These are phyloP conservation scores for Alsophila aescularia DNA, from an alignment of 2,888 invertebrate genomes.

Conservation along the genomic window DNA sequence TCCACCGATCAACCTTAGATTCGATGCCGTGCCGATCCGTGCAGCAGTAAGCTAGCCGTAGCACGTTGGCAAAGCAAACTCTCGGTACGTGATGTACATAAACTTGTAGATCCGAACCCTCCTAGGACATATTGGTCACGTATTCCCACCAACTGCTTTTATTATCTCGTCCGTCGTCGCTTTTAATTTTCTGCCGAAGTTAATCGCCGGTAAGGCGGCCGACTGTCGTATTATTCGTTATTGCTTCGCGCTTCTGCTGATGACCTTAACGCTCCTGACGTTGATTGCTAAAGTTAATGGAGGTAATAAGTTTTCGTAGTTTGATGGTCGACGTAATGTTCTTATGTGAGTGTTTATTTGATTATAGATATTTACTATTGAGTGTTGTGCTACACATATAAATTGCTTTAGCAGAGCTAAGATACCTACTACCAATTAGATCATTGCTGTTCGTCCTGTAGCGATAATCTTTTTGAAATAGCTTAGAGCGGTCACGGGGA, in stretches of 20 bases:
- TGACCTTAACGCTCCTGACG: conserved; percentile 40
- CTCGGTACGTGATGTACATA: conserved; percentile 74
- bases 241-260: conserved; percentile 54
- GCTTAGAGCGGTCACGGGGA: too few relatives aligned
- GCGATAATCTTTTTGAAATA: too few relatives aligned
- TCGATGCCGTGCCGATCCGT: conserved; percentile 63
- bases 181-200: conserved; percentile 75
- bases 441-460: too few relatives aligned
- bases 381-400: neutral
- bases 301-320: conserved; percentile 21
- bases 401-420: neutral
- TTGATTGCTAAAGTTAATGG: conserved; percentile 33
- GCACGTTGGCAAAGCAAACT: conserved; percentile 78
- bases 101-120: conserved; percentile 52
- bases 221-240: conserved; percentile 60
- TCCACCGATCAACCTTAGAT: conserved; percentile 64
- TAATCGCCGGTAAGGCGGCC: conserved; percentile 63
- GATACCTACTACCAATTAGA: too few relatives aligned
- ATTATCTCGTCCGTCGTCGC: conserved; percentile 67
- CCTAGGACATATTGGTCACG: conserved; percentile 79
- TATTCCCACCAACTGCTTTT: conserved; percentile 72
- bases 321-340: conserved; percentile 21
- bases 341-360: conserved; percentile 16
- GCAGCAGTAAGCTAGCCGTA: conserved; percentile 66
- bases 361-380: neutral